A percentile compares a stretch with the other conserved stretches of the same genome.
These are phyloP conservation scores for Sialis fuliginosa DNA, from an alignment of 2,888 invertebrate species.

Conservation along the genomic window DNA sequence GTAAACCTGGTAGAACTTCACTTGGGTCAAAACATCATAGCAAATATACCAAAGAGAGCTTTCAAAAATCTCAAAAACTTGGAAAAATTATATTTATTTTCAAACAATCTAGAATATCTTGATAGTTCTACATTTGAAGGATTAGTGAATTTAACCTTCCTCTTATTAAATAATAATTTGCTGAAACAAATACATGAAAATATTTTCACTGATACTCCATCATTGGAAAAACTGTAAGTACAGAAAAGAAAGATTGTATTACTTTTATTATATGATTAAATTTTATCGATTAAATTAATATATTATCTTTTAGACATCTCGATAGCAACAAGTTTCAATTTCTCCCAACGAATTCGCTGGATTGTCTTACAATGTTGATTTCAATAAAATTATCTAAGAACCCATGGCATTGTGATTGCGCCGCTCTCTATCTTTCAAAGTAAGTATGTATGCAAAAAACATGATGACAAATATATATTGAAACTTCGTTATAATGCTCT, in stretches of 20 bases:
- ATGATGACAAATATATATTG: background rate
- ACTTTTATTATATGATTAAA: background rate
- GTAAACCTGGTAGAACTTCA: constrained; percentile 41
- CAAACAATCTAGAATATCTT: constrained; percentile 45
- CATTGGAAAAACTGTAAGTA: constrained; percentile 53
- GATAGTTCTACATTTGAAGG: constrained; percentile 41
- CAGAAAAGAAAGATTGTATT: background rate
- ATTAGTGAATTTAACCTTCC: constrained; percentile 41
- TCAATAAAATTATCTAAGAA: constrained; percentile 56
- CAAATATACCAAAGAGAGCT: constrained; percentile 33
- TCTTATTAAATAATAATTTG: constrained; percentile 54
- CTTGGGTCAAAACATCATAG: constrained; percentile 48
- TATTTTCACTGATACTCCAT: constrained; percentile 42
- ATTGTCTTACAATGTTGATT: constrained; percentile 39
- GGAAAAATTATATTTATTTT: constrained; percentile 48
- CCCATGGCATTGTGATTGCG: constrained; percentile 69
- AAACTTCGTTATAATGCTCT: too few species aligned
- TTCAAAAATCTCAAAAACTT: constrained; percentile 37
- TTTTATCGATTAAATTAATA: background rate
- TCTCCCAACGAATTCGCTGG: constrained; percentile 46
- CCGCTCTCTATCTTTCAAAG: constrained; percentile 51
- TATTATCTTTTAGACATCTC: constrained; percentile 38
- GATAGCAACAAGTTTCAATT: constrained; percentile 57
- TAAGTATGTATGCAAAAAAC: constrained; percentile 25
- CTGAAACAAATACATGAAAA: constrained; percentile 42